Base-by-base conservation (phyloP, 1,140 invertebrate genomes). In the Euwallacea similis region DNA sequence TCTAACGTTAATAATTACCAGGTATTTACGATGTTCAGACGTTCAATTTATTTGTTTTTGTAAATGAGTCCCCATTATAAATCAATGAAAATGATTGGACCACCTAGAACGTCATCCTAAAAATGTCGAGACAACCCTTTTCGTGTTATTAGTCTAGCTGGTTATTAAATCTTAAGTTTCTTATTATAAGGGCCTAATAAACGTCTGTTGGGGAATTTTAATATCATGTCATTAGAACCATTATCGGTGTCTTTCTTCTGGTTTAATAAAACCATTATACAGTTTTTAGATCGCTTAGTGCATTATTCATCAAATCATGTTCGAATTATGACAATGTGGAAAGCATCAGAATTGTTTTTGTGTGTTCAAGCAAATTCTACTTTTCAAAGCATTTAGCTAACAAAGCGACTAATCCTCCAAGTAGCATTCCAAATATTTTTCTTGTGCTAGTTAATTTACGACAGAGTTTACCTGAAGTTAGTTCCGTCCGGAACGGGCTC, bases 1-100 rank as follows among this genome's bases (percentile, higher is more conserved):
- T 33, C 21, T 2, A 33, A 4, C 21, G 21, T 33, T 33, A 33
- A 33, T 33, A 33, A 33, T 33, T 33, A 33, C 21, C 1, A 4
- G 21, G 21, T 33, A 33, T 33, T 33, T 50, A 50, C 46, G 46
- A 11, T 50, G 1, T 50, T 50, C 46, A 50, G 46, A 50, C 9
- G 6, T 50, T 50, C 9, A 50, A 6, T 11, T 50, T 60, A 59
- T 68, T 61, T 62, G 58, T 61, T 69, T 61, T 61, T 50, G 46
- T 42, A 69, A 69, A 69, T 69, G 47, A 62, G 44, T 42, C 66
- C 56, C 33, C n/a, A 69, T 69, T 69, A 69, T 69, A 69, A 69
- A 69, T 69, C 66, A 69, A 69, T 62, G 44, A 54, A 69, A 62
- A 42, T 42, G 66, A 69, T 69, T 47, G 66, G 66, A 69, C 66